Conservation (phyloP, 23 tunicate species). For the Botrylloides violaceus region DNA sequence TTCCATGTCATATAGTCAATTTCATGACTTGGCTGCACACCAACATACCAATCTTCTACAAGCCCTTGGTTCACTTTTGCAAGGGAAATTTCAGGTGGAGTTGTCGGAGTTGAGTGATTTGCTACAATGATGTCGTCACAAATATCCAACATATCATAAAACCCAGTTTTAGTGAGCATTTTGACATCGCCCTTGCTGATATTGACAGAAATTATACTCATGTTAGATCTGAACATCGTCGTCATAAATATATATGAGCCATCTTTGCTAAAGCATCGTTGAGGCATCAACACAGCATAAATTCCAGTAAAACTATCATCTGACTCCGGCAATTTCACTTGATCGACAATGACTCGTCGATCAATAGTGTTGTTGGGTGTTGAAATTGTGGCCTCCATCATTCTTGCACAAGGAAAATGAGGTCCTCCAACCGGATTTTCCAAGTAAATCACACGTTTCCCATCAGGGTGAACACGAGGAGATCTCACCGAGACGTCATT, state of each 20-base stretch:
- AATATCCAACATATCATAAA: slow-evolving; percentile 27
- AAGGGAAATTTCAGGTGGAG: slow-evolving; percentile 23
- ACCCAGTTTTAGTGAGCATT: slow-evolving; percentile 25
- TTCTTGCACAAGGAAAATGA: slow-evolving; percentile 63
- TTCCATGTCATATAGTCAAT: slow-evolving; percentile 30
- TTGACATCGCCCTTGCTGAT: slow-evolving; percentile 30
- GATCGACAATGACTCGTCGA: slow-evolving; percentile 23
- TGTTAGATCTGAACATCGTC: slow-evolving; percentile 27
- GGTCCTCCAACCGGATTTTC: slow-evolving; percentile 54
- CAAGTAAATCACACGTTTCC: slow-evolving; percentile 35
- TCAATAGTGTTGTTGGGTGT: background rate
- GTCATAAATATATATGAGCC: slow-evolving; percentile 8
- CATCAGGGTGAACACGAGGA: slow-evolving; percentile 39
- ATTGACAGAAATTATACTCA: slow-evolving; percentile 23
- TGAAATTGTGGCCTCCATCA: slow-evolving; percentile 14
- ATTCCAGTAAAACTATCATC: slow-evolving; percentile 39
- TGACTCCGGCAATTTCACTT: slow-evolving; percentile 10
- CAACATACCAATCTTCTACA: slow-evolving; percentile 27
- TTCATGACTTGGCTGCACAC: slow-evolving; percentile 15
- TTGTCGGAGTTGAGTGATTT: slow-evolving; percentile 41
- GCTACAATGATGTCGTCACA: slow-evolving; percentile 42
- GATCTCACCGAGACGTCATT: slow-evolving; percentile 45
- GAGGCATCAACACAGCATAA: slow-evolving; percentile 13
- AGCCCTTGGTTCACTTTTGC: slow-evolving; percentile 8
- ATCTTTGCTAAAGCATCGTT: slow-evolving; percentile 31